Evolutionary conservation across 2,797 vertebrate genomes (phyloP).

Genomic region (Trachops cirrhosus): DNA sequence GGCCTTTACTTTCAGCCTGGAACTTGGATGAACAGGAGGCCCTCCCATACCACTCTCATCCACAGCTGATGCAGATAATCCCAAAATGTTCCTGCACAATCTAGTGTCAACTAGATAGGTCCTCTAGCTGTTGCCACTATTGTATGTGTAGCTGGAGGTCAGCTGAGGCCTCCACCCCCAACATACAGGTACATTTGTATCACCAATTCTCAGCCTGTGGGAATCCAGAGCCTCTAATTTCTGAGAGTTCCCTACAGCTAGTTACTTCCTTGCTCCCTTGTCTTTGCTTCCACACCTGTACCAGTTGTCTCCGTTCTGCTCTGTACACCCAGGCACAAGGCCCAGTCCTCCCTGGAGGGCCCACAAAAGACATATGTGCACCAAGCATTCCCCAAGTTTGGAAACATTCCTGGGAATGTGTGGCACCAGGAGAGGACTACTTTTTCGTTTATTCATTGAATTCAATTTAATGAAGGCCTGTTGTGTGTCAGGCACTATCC

Average conservation of each 20-base stretch:
- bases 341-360: neutral
- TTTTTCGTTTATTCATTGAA: neutral
- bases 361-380: neutral
- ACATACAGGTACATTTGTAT: neutral
- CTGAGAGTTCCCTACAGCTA: neutral
- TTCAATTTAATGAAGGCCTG: neutral
- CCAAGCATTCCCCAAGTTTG: neutral
- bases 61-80: neutral
- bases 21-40: neutral
- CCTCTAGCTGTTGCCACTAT: neutral
- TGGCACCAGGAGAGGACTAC: neutral
- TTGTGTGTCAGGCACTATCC: neutral
- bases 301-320: neutral
- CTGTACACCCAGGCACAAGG: neutral
- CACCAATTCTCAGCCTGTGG: neutral
- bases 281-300: neutral
- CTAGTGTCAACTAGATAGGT: rapidly evolving
- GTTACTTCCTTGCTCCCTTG: neutral
- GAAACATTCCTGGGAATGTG: neutral
- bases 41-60: too few relatives aligned
- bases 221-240: neutral
- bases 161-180: neutral
- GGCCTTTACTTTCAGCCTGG: neutral
- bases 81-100: neutral
- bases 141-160: neutral